Evolutionary conservation across 2,888 invertebrate genomes (phyloP), one percentile per base, ranked within the genome.

Genomic region (Lasioglossum leucozonium): DNA sequence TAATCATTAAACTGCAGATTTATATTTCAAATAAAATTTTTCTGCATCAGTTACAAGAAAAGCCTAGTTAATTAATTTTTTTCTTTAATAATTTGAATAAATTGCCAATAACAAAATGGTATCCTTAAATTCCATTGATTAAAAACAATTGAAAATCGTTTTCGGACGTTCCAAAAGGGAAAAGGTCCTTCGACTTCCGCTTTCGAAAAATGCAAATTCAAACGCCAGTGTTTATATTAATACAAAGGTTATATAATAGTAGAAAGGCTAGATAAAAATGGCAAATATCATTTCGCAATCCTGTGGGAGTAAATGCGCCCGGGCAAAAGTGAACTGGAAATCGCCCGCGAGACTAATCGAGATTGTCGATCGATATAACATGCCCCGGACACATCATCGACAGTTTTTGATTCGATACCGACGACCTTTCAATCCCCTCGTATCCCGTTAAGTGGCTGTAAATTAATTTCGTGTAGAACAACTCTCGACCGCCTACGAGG

Each of bases 401-500:
- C 18, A 22, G 80, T 78, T 80, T 80, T 76, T 72, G 22, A 67
- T 76, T n/a, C 51, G 47, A 76, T 74, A 79, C 77, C 74, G 87
- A 79, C 83, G 87, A 87, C 87, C 87, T 87, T 77, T 84, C 83
- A 74, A 86, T 87, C 67, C 67, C 67, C 79, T 87, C 79, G 67
- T 75, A 65, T 87, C 81, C 87, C 87, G 87, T 87, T 87, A 87
- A 80, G 71, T 76, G 81, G 67, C 58, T 62, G 81, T 87, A 87
- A 87, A 87, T 87, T 87, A 87, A 87, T 87, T 87, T 87, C 79
- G 75, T 80, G 79, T 82, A 76, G 72, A 82, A 58, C 71, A 72
- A 2, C 69, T 47, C 73, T 77, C 77, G 76, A 62, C 79, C 87
- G 84, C 87, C 87, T 77, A 84, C 87, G 79, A 79, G 75, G n/a